phyloP scores from a whole-genome alignment of 2,888 invertebrate species.

The Polylopha cassiicola region DNA sequence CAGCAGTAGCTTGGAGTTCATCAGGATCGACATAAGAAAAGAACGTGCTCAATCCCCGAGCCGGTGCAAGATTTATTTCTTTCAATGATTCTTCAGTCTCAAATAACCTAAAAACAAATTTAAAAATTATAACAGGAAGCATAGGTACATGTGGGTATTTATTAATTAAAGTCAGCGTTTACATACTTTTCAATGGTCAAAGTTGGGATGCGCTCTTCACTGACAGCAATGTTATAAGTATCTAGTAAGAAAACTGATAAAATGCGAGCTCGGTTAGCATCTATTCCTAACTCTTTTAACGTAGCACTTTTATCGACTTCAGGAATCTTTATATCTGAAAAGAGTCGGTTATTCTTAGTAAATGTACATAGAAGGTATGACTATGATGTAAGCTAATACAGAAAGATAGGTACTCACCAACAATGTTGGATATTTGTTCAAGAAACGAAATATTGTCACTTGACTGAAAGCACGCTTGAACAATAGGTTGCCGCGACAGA shows the following conservation, averaged over 20 bases:
- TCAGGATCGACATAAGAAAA: conserved; percentile 37
- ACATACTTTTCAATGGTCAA: conserved; percentile 31
- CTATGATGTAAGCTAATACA: too few species aligned
- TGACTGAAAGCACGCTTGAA: background rate
- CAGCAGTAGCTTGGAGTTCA: conserved; percentile 36
- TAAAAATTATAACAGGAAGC: conserved; percentile 5
- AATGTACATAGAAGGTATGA: background rate
- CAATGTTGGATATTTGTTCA: conserved; percentile 6
- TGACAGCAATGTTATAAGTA: conserved; percentile 24
- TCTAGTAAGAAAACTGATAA: conserved; percentile 24
- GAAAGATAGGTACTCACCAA: conserved; percentile 10
- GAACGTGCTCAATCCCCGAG: conserved; percentile 34
- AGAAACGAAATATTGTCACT: background rate
- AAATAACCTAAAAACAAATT: conserved; percentile 26
- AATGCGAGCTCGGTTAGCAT: conserved; percentile 19
- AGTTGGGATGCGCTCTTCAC: conserved; percentile 23
- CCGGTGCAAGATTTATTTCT: conserved; percentile 20
- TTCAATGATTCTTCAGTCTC: conserved; percentile 27
- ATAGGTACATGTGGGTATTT: conserved; percentile 12
- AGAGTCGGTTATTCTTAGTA: background rate
- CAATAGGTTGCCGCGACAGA: conserved; percentile 4
- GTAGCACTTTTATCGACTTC: conserved; percentile 4
- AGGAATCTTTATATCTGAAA: conserved; percentile 14
- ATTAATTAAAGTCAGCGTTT: conserved; percentile 5
- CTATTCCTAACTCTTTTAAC: conserved; percentile 27